phyloP scores from a whole-genome alignment of 2,113 vertebrate species.

The Dasyprocta punctata region DNA sequence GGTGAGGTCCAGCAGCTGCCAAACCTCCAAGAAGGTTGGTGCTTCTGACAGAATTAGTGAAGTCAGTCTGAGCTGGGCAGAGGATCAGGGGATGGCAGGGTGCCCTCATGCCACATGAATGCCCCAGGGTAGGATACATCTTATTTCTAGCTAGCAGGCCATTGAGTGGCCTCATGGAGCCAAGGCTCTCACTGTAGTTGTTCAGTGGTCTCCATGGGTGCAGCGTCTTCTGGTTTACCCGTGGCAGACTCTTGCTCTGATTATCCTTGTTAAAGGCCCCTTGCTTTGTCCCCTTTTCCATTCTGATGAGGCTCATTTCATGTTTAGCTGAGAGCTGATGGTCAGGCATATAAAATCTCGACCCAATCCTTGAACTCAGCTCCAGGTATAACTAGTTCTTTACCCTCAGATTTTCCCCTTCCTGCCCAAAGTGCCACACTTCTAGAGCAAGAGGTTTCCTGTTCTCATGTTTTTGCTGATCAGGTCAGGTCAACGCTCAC shows the following conservation, averaged over 20 bases:
- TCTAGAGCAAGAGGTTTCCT: not conserved
- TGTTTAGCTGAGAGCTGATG: not conserved
- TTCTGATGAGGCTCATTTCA: not conserved
- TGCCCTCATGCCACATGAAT: not conserved
- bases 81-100: not conserved
- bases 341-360: not conserved
- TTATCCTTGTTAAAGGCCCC: not conserved
- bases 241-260: accelerated
- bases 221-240: not conserved
- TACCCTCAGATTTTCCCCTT: not conserved
- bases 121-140: not conserved
- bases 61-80: not conserved
- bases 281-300: not conserved
- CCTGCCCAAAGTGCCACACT: not conserved
- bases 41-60: not conserved
- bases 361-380: not conserved
- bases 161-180: not conserved
- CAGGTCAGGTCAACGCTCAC: not conserved
- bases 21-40: not conserved
- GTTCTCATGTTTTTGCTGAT: not conserved
- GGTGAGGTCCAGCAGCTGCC: not conserved
- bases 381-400: not conserved
- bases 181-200: not conserved
- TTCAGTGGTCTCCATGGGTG: accelerated
- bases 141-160: not conserved